A percentile compares a stretch with the other conserved stretches of the same genome.
phyloP scores from a whole-genome alignment of 2,113 vertebrate genomes.

The Castor canadensis region DNA sequence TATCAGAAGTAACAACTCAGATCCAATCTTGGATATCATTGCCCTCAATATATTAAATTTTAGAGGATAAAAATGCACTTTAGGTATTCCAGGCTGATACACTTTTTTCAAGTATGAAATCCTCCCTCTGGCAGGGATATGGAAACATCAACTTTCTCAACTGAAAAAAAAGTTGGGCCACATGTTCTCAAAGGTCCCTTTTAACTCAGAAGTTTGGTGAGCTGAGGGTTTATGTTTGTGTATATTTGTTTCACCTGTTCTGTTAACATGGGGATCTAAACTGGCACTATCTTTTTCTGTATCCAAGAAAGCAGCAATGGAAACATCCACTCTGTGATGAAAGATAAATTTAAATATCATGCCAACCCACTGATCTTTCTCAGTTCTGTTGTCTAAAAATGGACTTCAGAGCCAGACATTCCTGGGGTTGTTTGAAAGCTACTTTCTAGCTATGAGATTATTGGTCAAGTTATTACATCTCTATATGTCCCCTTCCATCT shows the following conservation, averaged over 20 bases:
- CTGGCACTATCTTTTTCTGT: neutral
- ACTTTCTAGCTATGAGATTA: neutral
- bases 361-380: neutral
- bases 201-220: neutral
- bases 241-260: neutral
- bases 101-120: neutral
- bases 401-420: neutral
- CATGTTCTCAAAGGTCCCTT: neutral
- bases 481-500: neutral
- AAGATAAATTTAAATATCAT: neutral
- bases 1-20: neutral
- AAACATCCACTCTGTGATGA: neutral
- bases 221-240: neutral
- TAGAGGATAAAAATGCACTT: neutral
- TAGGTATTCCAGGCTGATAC: neutral
- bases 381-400: constrained; percentile 3
- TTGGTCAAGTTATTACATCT: neutral
- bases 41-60: constrained; percentile 34
- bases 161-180: neutral
- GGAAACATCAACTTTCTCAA: constrained; percentile 22
- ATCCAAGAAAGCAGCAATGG: neutral
- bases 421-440: neutral
- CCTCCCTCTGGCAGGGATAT: neutral
- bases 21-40: neutral
- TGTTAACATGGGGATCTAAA: neutral